Evolutionary conservation across 2,113 vertebrate species (phyloP).

Genomic region (Talpa occidentalis): DNA sequence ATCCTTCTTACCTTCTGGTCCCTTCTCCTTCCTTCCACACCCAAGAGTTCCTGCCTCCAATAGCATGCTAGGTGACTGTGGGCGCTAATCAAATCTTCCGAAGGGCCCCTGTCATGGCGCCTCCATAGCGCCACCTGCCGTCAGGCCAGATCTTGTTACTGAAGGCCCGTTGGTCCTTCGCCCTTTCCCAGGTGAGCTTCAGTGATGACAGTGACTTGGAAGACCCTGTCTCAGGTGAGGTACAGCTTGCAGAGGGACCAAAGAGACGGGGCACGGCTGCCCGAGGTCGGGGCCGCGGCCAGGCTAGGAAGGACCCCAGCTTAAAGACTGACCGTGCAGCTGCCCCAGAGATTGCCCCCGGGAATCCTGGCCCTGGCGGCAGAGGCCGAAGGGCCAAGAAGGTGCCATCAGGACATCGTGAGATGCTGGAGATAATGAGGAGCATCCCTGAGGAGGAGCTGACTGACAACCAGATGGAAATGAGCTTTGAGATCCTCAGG

Average conservation of each 20-base stretch:
- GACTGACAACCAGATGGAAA: constrained; percentile 82
- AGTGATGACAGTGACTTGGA: constrained; percentile 93
- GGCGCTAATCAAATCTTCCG: not conserved
- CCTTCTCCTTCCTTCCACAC: not conserved
- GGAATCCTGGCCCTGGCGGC: not conserved
- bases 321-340: not conserved
- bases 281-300: not conserved
- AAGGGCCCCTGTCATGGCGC: not conserved
- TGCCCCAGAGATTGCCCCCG: not conserved
- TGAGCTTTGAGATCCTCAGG: constrained; percentile 88
- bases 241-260: not conserved
- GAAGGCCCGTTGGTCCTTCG: not conserved
- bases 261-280: not conserved
- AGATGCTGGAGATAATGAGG: constrained; percentile 85
- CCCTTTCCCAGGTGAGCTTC: constrained; percentile 88
- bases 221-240: constrained; percentile 51
- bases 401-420: constrained; percentile 49
- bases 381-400: constrained; percentile 56
- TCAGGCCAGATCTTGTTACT: not conserved
- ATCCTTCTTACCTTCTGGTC: not conserved
- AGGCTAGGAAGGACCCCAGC: constrained; percentile 6
- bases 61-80: not conserved
- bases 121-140: constrained; percentile 56
- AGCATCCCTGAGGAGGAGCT: constrained; percentile 81
- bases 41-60: not conserved